Percentiles rank a stretch among this genome's conserved stretches.
Conservation (phyloP, 2,113 vertebrate genomes). For the Galbula dea region DNA sequence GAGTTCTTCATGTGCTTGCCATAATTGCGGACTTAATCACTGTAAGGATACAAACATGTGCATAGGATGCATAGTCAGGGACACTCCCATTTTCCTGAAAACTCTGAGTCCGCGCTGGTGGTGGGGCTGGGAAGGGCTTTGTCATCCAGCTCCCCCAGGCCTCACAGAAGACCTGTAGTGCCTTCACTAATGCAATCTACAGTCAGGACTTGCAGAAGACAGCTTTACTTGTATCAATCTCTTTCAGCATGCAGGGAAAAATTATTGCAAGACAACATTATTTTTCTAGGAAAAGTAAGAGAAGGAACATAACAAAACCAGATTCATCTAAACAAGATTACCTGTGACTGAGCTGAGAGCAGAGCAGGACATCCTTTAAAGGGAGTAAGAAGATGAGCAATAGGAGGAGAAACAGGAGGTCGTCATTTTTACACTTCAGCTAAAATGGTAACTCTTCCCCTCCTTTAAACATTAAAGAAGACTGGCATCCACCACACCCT, state of each 20-base stretch:
- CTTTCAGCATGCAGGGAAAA: background rate
- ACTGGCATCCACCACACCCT: background rate
- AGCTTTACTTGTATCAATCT: background rate
- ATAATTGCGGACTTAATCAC: constrained; percentile 22
- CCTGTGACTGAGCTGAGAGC: background rate
- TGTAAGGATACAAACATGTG: background rate
- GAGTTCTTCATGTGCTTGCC: constrained; percentile 8
- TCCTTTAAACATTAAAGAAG: background rate
- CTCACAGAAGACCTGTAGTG: background rate
- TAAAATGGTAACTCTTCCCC: background rate
- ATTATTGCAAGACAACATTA: background rate
- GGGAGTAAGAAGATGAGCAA: background rate
- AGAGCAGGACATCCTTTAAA: background rate
- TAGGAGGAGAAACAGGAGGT: background rate
- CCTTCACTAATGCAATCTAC: background rate
- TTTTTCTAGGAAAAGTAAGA: background rate
- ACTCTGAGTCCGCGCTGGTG: background rate
- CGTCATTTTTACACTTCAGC: background rate
- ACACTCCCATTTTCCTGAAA: background rate
- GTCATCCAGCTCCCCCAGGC: background rate
- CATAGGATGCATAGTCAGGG: background rate
- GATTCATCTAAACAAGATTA: background rate
- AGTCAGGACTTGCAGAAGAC: background rate
- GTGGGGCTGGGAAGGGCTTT: background rate
- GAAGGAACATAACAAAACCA: background rate